Percentiles rank a stretch among this genome's conserved stretches.
Conservation (phyloP, 2,113 vertebrate species). For the Mormyrus iriodes region DNA sequence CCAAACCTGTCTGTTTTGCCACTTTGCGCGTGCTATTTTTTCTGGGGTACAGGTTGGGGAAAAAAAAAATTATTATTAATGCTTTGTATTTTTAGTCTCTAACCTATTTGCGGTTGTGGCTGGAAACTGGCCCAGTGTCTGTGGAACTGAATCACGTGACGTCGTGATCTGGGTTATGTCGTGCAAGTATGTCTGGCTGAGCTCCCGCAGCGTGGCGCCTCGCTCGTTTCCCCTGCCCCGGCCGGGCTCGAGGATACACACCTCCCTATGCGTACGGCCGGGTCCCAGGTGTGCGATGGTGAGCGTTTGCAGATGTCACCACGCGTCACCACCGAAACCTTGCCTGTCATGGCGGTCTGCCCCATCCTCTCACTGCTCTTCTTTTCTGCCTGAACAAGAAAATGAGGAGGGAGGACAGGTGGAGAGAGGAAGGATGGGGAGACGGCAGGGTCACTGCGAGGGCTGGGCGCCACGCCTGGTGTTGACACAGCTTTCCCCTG, state of each 20-base stretch:
- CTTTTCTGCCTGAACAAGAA: not conserved
- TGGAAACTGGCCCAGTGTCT: slow-evolving; percentile 56
- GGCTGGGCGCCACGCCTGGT: slow-evolving; percentile 14
- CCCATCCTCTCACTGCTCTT: not conserved
- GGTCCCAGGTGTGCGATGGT: not conserved
- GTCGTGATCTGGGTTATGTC: slow-evolving; percentile 61
- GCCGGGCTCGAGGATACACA: not conserved
- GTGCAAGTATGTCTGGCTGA: not conserved
- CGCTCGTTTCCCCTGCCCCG: not conserved
- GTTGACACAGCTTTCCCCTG: slow-evolving; percentile 30
- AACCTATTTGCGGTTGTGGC: slow-evolving; percentile 64
- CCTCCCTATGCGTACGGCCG: not conserved
- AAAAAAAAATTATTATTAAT: slow-evolving; percentile 62
- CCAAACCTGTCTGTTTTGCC: slow-evolving; percentile 39
- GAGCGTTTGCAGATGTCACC: not conserved
- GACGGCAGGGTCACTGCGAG: slow-evolving; percentile 33
- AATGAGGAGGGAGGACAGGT: not conserved
- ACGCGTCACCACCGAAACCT: not conserved
- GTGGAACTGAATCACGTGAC: slow-evolving; percentile 59
- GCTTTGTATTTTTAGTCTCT: slow-evolving; percentile 65
- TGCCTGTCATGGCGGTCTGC: not conserved
- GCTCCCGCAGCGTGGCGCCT: not conserved
- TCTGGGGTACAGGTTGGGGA: slow-evolving; percentile 52
- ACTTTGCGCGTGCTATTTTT: slow-evolving; percentile 49
- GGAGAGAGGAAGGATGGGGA: slow-evolving; percentile 8